Conservation (phyloP, 2,888 invertebrate genomes). For the Rhingia rostrata region DNA sequence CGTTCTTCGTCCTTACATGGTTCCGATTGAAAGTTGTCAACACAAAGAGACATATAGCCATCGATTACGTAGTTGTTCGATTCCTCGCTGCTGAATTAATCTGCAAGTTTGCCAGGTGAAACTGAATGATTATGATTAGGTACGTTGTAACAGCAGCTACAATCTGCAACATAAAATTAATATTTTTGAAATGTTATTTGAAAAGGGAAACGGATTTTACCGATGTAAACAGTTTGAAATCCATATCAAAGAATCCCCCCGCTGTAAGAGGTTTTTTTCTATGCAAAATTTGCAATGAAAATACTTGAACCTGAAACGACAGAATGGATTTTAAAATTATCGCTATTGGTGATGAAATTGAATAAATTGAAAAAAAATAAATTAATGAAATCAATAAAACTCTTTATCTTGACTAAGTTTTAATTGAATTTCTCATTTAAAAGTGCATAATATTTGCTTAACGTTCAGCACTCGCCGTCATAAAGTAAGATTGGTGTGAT, state of each 20-base stretch:
- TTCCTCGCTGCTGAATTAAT: conserved; percentile 11
- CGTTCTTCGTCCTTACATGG: too few species aligned
- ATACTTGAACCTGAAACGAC: conserved; percentile 76
- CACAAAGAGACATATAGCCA: too few species aligned
- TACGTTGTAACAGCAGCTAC: conserved; percentile 78
- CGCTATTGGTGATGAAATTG: too few species aligned
- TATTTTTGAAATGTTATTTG: not conserved
- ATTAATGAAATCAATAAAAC: too few species aligned
- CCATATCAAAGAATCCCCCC: conserved; percentile 78
- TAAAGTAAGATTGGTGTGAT: too few species aligned
- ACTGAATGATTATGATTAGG: conserved; percentile 78
- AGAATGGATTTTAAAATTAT: too few species aligned
- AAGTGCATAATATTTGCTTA: too few species aligned
- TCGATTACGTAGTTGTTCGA: not conserved
- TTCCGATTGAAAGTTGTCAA: too few species aligned
- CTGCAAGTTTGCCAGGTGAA: conserved; percentile 73
- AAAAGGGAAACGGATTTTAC: conserved; percentile 53
- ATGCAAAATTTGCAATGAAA: conserved; percentile 78
- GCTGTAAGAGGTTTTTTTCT: conserved; percentile 77
- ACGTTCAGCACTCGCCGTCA: too few species aligned
- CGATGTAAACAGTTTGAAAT: conserved; percentile 78
- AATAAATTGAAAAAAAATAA: too few species aligned
- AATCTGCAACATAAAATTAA: conserved; percentile 74
- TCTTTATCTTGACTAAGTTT: too few species aligned
- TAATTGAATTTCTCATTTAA: too few species aligned